Evolutionary conservation across 2,888 invertebrate genomes (phyloP).

Genomic region (Thymelicus acteon): DNA sequence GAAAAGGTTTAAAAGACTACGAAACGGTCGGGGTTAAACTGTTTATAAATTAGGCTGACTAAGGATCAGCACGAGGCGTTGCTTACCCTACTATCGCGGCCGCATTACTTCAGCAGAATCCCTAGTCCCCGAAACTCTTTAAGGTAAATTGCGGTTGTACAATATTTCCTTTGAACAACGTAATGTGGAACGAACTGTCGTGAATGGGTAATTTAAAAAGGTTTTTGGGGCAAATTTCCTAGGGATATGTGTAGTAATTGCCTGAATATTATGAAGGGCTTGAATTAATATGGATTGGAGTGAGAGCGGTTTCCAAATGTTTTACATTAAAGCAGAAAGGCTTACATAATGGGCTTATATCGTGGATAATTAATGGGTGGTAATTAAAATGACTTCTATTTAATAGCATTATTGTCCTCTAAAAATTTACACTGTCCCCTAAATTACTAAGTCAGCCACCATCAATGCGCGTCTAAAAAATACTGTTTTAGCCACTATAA

Average conservation of each 20-base stretch:
- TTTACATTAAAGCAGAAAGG: conserved; percentile 5
- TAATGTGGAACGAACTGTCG: conserved; percentile 49
- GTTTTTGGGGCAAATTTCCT: conserved; percentile 21
- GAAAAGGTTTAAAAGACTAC: conserved; percentile 47
- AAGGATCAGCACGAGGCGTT: conserved; percentile 45
- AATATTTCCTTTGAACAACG: conserved; percentile 44
- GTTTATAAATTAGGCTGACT: conserved; percentile 53
- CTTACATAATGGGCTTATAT: no score
- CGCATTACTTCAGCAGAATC: conserved; percentile 50
- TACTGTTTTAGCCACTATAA: no score
- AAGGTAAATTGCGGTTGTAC: conserved; percentile 52
- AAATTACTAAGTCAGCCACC: no score
- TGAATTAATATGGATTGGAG: conserved; percentile 24
- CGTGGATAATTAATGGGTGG: no score
- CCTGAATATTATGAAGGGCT: conserved; percentile 9
- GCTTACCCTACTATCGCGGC: conserved; percentile 59
- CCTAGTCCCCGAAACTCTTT: conserved; percentile 46
- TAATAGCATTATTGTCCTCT: no score
- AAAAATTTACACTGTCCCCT: no score
- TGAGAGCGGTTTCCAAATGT: conserved; percentile 9
- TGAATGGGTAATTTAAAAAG: conserved; percentile 50
- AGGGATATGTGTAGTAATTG: conserved; percentile 8
- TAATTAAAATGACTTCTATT: no score
- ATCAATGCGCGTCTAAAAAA: no score
- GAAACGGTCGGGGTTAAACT: conserved; percentile 41